Conservation (phyloP, 2,113 vertebrate species). For the Sturnus vulgaris region DNA sequence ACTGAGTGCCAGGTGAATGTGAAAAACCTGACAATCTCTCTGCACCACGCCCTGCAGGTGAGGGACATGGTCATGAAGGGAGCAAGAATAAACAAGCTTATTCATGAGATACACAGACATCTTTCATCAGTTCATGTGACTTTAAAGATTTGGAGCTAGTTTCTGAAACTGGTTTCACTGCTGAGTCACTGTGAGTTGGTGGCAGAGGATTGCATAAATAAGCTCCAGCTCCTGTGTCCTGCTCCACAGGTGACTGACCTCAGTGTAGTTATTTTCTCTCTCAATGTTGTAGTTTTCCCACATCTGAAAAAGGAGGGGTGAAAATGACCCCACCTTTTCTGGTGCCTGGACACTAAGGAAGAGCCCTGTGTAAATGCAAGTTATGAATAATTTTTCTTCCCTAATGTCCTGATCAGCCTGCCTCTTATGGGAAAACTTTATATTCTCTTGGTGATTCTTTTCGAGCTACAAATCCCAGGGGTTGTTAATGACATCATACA, state of each 20-base stretch:
- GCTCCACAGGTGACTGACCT: neutral
- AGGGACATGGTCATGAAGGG: neutral
- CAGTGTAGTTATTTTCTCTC: neutral
- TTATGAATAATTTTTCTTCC: neutral
- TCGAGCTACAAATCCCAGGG: neutral
- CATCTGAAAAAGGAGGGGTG: accelerated
- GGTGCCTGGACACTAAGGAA: neutral
- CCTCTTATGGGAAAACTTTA: neutral
- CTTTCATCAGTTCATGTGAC: neutral
- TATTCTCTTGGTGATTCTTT: neutral
- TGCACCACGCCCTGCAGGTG: neutral
- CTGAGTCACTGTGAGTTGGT: neutral
- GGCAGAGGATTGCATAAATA: neutral
- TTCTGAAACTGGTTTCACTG: neutral
- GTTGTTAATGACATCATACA: neutral
- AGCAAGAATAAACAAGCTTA: neutral
- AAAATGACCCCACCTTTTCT: neutral
- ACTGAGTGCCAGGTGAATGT: neutral
- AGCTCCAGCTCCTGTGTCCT: neutral
- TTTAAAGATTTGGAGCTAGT: neutral
- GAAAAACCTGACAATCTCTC: neutral
- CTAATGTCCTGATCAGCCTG: neutral
- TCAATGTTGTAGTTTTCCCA: neutral
- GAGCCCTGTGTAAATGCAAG: neutral
- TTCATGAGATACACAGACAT: neutral